Evolutionary conservation across 2,888 invertebrate genomes (phyloP), one percentile per base, ranked within the genome.

Genomic region (Microctonus hyperodae): DNA sequence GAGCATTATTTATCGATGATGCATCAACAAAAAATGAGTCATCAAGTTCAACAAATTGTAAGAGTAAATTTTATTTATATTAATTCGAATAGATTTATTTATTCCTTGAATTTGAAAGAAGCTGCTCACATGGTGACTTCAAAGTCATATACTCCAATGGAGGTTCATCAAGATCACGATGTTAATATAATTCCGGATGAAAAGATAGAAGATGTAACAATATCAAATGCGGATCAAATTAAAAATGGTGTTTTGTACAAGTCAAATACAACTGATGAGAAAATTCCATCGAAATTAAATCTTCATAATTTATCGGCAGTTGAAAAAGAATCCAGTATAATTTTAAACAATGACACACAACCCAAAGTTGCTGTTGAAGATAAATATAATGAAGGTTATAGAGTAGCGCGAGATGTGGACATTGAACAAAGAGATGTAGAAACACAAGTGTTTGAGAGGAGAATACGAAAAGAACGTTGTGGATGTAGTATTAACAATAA

Each of bases 61-160:
- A 44, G 44, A 7, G 44, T 44, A 44, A 4, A 16, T n/a, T 20
- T 44, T 44, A n/a, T 6, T n/a, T 44, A 44, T 7, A n/a, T 16
- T n/a, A 44, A n/a, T 44, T 44, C 16, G 44, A 44, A n/a, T n/a
- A 44, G 16, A 44, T 44, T 44, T n/a, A 44, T 44, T 44, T 44
- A 44, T 44, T 44, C n/a, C 16, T 44, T 44, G 44, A 44, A 44
- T 44, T 44, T 16, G 44, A 44, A 44, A 44, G 44, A 44, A 44
- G 44, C 7, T 44, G 44, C 16, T 6, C n/a, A 44, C 44, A 20
- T n/a, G 44, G 16, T 16, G 3, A 44, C 16, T n/a, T n/a, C 16
- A 1, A 7, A 44, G 16, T 44, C 44, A 44, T 16, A 44, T 44
- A 16, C 4, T 44, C 1, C 44, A 5, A 6, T 7, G 44, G 44